Evolutionary conservation across 2,888 invertebrate genomes (phyloP).

Genomic region (Protophormia terraenovae): DNA sequence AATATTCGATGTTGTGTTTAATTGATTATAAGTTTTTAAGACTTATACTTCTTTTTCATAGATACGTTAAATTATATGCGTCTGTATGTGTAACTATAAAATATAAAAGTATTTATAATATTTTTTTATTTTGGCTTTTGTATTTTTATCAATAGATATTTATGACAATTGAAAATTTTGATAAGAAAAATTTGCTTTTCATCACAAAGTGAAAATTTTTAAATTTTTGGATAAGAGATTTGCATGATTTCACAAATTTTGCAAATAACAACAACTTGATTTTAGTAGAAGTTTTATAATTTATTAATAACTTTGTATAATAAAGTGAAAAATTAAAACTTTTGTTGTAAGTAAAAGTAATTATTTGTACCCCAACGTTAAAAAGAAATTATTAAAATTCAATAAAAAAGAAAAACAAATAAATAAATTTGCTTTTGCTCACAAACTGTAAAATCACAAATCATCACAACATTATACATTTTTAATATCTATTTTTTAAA

Average conservation of each 20-base stretch:
- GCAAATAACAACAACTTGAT: not conserved
- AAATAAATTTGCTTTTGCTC: no score
- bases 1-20: not conserved
- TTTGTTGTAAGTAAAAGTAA: no score
- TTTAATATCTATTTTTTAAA: no score
- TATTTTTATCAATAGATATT: constrained; percentile 8
- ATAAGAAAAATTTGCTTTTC: constrained; percentile 21
- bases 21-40: not conserved
- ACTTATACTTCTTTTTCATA: not conserved
- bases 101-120: not conserved
- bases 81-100: not conserved
- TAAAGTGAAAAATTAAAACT: no score
- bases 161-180: not conserved
- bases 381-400: no score
- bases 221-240: not conserved
- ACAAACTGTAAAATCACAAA: no score
- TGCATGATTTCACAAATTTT: not conserved
- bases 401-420: no score
- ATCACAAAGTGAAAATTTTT: constrained; percentile 1
- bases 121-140: not conserved
- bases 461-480: no score
- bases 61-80: not conserved
- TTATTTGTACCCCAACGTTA: no score
- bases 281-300: no score
- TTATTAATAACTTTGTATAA: no score